Conservation (phyloP, 2,888 invertebrate species). For the Cerceris ruficornis region DNA sequence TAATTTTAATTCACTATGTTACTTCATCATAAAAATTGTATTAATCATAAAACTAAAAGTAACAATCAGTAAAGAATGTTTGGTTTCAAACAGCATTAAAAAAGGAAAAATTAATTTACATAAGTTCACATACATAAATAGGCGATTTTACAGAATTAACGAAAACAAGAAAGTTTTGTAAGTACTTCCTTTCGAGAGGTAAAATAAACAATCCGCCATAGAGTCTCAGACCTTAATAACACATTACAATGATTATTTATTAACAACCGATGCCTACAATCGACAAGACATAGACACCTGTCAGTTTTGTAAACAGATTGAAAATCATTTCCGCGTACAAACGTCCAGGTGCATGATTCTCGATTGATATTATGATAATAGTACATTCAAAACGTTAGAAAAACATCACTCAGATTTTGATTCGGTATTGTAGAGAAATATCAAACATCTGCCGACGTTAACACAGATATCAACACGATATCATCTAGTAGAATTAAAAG, state of each 20-base stretch:
- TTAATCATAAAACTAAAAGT: too few species aligned
- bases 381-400: conserved; percentile 16
- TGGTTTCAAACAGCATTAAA: too few species aligned
- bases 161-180: neutral
- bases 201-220: neutral
- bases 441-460: conserved; percentile 74
- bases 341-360: conserved; percentile 45
- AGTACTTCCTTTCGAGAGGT: neutral
- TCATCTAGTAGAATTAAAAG: conserved; percentile 42
- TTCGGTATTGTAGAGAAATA: conserved; percentile 24
- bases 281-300: conserved; percentile 52
- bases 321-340: conserved; percentile 44
- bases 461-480: conserved; percentile 42
- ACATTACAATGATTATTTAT: conserved; percentile 29
- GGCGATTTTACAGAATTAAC: neutral
- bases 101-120: neutral
- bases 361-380: conserved; percentile 22
- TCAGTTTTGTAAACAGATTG: conserved; percentile 52
- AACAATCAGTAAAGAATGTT: too few species aligned
- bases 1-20: too few species aligned
- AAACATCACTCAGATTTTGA: conserved; percentile 17
- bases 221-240: conserved; percentile 4
- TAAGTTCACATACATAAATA: neutral
- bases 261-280: conserved; percentile 19
- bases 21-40: too few species aligned